Percentiles rank a stretch among this genome's conserved stretches.
These are phyloP conservation scores for Microtus richardsoni DNA, from an alignment of 2,113 vertebrate genomes.

Conservation along the genomic window DNA sequence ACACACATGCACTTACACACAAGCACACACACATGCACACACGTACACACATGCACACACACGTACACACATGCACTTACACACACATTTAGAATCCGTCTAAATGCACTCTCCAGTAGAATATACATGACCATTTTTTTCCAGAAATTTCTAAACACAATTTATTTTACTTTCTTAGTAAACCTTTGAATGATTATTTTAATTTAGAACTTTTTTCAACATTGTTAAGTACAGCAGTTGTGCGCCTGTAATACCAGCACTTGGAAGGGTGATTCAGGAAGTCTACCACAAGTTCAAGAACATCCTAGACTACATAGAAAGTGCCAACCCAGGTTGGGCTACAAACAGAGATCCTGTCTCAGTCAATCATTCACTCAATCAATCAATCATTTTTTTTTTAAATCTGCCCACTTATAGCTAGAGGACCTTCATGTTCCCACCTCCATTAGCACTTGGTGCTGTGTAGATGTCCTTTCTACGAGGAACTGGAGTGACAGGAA, in stretches of 20 bases:
- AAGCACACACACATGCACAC: too few relatives aligned
- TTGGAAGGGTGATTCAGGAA: not conserved
- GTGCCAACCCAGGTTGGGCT: not conserved
- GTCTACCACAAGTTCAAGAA: not conserved
- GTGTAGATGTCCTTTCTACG: not conserved
- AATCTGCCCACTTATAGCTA: not conserved
- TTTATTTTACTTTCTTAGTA: not conserved
- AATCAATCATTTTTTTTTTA: not conserved
- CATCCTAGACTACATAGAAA: not conserved
- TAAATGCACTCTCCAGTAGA: not conserved
- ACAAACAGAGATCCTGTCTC: not conserved
- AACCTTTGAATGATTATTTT: not conserved
- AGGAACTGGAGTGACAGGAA: not conserved
- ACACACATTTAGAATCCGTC: not conserved
- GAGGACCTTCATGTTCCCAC: not conserved
- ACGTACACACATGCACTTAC: not conserved
- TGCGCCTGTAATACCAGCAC: not conserved
- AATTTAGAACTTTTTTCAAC: not conserved
- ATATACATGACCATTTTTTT: not conserved
- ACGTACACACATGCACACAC: not conserved
- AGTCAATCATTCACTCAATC: not conserved
- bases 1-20: not conserved
- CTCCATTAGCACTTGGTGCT: fast-evolving
- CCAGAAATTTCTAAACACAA: not conserved
- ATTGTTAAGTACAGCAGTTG: not conserved